Evolutionary conservation across 2,113 vertebrate species (phyloP).

Genomic region (Carollia perspicillata): DNA sequence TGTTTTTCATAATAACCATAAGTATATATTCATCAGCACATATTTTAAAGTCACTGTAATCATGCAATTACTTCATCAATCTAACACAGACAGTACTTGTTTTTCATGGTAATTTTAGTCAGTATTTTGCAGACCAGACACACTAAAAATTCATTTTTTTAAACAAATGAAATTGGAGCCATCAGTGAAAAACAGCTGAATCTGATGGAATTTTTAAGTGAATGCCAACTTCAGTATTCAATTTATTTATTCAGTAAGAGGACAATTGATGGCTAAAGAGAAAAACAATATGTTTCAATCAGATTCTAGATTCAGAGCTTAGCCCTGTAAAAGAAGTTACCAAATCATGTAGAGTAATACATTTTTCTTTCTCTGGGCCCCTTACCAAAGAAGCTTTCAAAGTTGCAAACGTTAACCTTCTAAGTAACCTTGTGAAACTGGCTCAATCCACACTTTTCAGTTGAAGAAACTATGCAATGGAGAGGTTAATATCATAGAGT

Average conservation of each 20-base stretch:
- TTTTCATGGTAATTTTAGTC: slow-evolving; percentile 72
- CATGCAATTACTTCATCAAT: slow-evolving; percentile 67
- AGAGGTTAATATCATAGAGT: neutral
- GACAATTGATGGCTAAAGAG: slow-evolving; percentile 48
- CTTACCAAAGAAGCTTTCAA: slow-evolving; percentile 32
- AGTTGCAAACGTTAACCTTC: neutral
- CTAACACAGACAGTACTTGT: slow-evolving; percentile 47
- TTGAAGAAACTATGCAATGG: neutral
- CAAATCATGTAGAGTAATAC: neutral
- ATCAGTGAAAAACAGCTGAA: slow-evolving; percentile 48
- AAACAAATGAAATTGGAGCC: slow-evolving; percentile 47
- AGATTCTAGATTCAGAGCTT: slow-evolving; percentile 38
- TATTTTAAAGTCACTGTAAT: slow-evolving; percentile 58
- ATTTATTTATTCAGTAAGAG: slow-evolving; percentile 57
- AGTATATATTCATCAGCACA: slow-evolving; percentile 52
- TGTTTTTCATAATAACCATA: slow-evolving; percentile 55
- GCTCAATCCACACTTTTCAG: neutral
- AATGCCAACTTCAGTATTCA: slow-evolving; percentile 26
- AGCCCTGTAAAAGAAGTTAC: neutral
- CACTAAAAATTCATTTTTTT: slow-evolving; percentile 51
- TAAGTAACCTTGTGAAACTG: slow-evolving; percentile 14
- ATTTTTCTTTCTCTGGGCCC: neutral
- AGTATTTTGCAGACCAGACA: slow-evolving; percentile 53
- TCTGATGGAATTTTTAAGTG: slow-evolving; percentile 52
- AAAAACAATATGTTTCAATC: slow-evolving; percentile 61